phyloP scores from a whole-genome alignment of 2,113 vertebrate species.

The Amazona guildingii region DNA sequence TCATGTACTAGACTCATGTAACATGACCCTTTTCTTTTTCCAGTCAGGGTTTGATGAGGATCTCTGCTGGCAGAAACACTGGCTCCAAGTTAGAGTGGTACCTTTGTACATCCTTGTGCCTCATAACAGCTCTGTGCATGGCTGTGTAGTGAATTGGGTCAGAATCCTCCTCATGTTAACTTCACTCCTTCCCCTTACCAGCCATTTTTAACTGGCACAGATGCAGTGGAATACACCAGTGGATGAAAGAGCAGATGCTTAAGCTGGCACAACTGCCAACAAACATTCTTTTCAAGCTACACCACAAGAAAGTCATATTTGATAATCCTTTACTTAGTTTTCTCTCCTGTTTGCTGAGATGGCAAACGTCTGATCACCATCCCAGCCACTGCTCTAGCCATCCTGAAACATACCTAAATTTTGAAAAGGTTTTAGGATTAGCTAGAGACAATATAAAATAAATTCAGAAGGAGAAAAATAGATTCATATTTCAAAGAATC shows the following conservation, averaged over 20 bases:
- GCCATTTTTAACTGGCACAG: not conserved
- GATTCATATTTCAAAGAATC: not conserved
- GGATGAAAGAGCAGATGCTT: not conserved
- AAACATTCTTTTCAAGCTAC: not conserved
- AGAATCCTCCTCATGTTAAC: not conserved
- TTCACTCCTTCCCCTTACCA: not conserved
- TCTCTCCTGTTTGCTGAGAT: not conserved
- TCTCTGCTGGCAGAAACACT: not conserved
- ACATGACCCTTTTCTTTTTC: not conserved
- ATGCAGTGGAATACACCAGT: not conserved
- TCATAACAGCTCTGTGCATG: accelerated
- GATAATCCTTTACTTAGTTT: not conserved
- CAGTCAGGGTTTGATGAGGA: not conserved
- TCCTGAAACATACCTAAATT: not conserved
- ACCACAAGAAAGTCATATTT: not conserved
- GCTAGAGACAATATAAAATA: not conserved
- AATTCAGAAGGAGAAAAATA: not conserved
- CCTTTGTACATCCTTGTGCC: not conserved
- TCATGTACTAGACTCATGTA: not conserved
- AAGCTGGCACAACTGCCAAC: not conserved
- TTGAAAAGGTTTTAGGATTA: not conserved
- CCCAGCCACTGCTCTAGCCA: not conserved
- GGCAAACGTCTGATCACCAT: not conserved
- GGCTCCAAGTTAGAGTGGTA: not conserved
- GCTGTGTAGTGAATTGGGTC: not conserved